These are phyloP conservation scores for Silurus asotus DNA, from an alignment of 2,113 vertebrate species.

Conservation along the genomic window DNA sequence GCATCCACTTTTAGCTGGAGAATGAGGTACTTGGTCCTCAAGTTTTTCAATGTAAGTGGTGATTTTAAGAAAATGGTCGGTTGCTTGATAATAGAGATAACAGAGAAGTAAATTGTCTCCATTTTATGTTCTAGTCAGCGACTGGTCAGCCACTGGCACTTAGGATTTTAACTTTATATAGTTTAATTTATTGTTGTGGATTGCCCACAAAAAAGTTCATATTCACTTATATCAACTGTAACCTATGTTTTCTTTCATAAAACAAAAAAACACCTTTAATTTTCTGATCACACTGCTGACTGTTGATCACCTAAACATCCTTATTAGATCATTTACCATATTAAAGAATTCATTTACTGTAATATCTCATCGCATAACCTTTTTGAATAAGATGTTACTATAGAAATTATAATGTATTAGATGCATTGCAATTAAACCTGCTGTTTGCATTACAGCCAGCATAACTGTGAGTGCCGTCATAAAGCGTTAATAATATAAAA, in stretches of 20 bases:
- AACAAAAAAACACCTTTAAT: neutral
- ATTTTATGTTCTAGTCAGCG: neutral
- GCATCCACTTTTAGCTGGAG: neutral
- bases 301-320: neutral
- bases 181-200: neutral
- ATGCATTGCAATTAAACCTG: neutral
- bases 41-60: constrained; percentile 4
- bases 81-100: neutral
- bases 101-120: neutral
- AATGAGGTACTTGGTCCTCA: neutral
- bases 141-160: neutral
- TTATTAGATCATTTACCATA: too few species aligned
- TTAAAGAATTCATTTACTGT: too few species aligned
- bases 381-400: too few species aligned
- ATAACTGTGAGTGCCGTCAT: neutral
- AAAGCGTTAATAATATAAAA: neutral
- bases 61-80: neutral
- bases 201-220: neutral
- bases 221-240: neutral
- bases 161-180: neutral
- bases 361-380: too few species aligned
- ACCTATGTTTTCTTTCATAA: neutral
- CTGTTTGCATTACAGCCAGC: neutral
- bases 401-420: neutral
- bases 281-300: neutral